Evolutionary conservation across 2,888 invertebrate genomes (phyloP), one percentile per base, ranked within the genome.

Genomic region (Sesia bembeciformis): DNA sequence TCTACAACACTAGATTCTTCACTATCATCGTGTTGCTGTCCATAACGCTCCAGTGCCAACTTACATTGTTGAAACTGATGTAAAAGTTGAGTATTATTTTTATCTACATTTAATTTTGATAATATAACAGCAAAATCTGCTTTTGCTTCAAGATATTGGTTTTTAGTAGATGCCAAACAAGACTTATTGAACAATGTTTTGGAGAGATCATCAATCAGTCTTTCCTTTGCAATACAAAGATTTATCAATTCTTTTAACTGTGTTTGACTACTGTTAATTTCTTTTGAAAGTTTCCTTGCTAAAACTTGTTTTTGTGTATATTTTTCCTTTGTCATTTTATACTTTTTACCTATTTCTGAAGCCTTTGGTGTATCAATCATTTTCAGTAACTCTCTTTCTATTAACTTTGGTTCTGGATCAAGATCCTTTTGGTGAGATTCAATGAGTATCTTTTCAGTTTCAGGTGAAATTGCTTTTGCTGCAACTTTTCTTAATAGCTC

Each of bases 241-340:
- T 92, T 91, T 65, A 95, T 93, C 39, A 95, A 80, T 75, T 95
- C 95, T 62, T 92, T 92, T 3, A 95, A 89, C 71, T 94, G 93
- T 60, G 93, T 90, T 65, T 94, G 92, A 43, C 92, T 92, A 23
- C 91, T 91, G 56, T 92, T 92, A 52, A 94, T 91, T 74, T 94
- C 93, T 58, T 86, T 89, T 39, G 87, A 86, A 40, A 90, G 67
- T 64, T 90, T 90, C 55, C 87, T 74, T 42, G 88, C 84, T 58
- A 90, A 70, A 58, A 83, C 80, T 68, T 90, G 88, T 63, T 90
- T 90, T 60, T 90, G 88, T 51, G 83, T 75, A 66, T 87, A 90
- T 65, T 90, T 90, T 60, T 90, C 89, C 62, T 85, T 85, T 40
- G 91, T 81, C 8, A 88, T 80, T 78, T 92, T 92, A 59, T 89